Evolutionary conservation across 92 coral and sea anemone species (phyloP), one percentile per base, ranked within the genome.

Genomic region (Isaurus tuberculatus): DNA sequence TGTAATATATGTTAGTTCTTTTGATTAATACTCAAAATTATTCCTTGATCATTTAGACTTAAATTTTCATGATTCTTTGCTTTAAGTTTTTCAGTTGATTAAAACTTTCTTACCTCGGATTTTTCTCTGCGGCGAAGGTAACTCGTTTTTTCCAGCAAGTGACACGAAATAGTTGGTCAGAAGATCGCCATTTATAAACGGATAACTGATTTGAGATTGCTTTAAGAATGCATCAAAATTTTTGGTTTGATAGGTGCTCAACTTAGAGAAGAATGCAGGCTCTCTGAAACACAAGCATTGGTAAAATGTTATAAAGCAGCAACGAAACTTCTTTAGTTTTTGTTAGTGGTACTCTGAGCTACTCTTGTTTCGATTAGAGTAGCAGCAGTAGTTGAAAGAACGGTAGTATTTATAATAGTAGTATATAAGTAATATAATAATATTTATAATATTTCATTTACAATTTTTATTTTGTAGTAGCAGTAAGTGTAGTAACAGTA

Each of bases 141-240:
- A 44, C 22, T 84, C 81, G 70, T 79, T 83, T 37, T 81, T 94
- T 10, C 86, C 86, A 36, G 83, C 95, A 20, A 93, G 91, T 28
- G 93, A 73, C 43, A 78, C 86, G 73, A 93, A 89, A 83, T 93
- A 93, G 22, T 31, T 81, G 48, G 91, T 86, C 44, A 93, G 90
- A 68, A 93, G 93, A 15, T 87, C 88, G 73, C 87, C 81, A 72
- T 75, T 89, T 81, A 91, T 72, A 44, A 89, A 85, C 2, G 98
- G 95, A 64, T 79, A 93, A 65, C 86, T 91, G 83, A 84, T 91
- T 86, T 93, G 90, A 15, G 90, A 93, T 32, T 81, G 93, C 27
- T 91, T 88, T 94, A 93, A 81, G 14, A 85, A 86, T n/a, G 43
- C 85, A 17, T 91, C 90, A 73, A 93, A 87, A 65, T 93, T 93